Evolutionary conservation across 2,113 vertebrate species (phyloP), one percentile per base, ranked within the genome.

Genomic region (Myocastor coypus): DNA sequence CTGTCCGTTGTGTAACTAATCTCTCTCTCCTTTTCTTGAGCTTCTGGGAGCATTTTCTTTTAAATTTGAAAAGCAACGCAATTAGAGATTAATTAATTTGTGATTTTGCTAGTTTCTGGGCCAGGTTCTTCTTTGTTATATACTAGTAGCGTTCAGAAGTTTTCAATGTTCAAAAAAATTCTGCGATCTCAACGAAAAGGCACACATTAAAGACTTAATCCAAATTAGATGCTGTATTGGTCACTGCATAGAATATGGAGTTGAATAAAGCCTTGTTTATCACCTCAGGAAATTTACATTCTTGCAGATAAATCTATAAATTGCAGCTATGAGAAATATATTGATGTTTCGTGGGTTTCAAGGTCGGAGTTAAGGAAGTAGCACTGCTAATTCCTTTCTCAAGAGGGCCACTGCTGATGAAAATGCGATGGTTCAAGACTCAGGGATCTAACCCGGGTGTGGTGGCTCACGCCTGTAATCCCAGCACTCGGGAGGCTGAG

Each of bases 41-140:
- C 11, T 37, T 30, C 2, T 71, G 17, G 88, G 26, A 91, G 22
- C 9, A 71, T 85, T 84, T 88, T 92, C 42, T 37, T n/a, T 92
- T 85, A 61, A 78, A 63, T 96, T 96, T 73, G 59, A 91, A 94
- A 96, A 89, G 32, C n/a, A 78, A 13, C 78, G 42, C 66, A 61
- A 77, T 75, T 68, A 82, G 50, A 88, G 19, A 66, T 61, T 78
- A 82, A 90, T 71, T 85, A 26, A 84, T 57, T 95, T 94, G 14
- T 87, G 19, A 90, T 71, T 87, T 95, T 83, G 59, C 32, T 89
- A 46, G 89, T 84, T 97, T 80, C 28, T 82, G 32, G 16, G 34
- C 7, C 34, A 68, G 30, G 3, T 46, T 92, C 3, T 77, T 93
- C 40, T 92, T 89, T 87, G 20, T 64, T 86, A 55, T 64, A 28